Conservation (phyloP, 2,888 invertebrate species). For the Gandaritis pyraliata region DNA sequence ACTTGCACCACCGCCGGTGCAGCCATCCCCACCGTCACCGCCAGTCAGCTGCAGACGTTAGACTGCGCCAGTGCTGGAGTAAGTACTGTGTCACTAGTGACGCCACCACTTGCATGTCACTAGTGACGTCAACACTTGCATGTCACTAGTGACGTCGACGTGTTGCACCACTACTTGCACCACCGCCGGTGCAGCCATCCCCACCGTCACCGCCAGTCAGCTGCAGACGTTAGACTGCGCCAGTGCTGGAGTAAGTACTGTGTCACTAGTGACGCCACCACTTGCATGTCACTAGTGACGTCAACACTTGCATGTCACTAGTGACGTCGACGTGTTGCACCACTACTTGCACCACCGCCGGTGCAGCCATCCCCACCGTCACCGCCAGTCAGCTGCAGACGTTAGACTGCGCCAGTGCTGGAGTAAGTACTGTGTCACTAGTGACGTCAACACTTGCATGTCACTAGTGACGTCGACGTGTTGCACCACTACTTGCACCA, state of each 20-base stretch:
- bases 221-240: not conserved
- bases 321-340: no score
- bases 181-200: no score
- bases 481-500: not conserved
- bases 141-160: no score
- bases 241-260: not conserved
- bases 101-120: no score
- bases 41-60: constrained; percentile 12
- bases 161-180: no score
- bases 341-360: not conserved
- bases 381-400: not conserved
- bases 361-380: not conserved
- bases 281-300: no score
- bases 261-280: not conserved
- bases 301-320: no score
- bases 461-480: no score
- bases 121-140: no score
- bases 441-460: not conserved
- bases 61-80: constrained; percentile 52
- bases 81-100: constrained; percentile 36
- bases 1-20: not conserved
- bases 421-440: not conserved
- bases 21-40: not conserved
- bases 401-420: not conserved
- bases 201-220: not conserved